Percentiles rank a stretch among this genome's conserved stretches.
Conservation (phyloP, 2,888 invertebrate species). For the Tinea pellionella region DNA sequence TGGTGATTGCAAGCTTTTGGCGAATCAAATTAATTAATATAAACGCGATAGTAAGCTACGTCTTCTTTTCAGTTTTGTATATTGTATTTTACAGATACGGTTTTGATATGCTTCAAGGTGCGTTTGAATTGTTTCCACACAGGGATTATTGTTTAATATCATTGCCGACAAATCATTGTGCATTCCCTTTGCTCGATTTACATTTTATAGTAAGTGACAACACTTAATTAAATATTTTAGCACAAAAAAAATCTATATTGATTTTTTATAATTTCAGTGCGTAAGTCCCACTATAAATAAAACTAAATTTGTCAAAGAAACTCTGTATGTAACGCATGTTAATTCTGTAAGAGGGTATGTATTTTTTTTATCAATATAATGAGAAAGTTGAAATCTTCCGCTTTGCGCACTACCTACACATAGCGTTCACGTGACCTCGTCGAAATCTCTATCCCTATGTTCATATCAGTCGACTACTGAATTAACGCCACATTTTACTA, state of each 20-base stretch:
- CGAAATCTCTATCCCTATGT: too few relatives aligned
- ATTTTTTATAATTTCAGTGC: slow-evolving; percentile 36
- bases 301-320: slow-evolving; percentile 41
- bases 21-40: too few relatives aligned
- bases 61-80: too few relatives aligned
- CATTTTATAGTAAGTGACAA: slow-evolving; percentile 61
- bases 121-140: slow-evolving; percentile 72
- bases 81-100: slow-evolving; percentile 39
- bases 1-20: too few relatives aligned
- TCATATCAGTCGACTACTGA: too few relatives aligned
- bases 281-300: slow-evolving; percentile 38
- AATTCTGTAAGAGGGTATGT: slow-evolving; percentile 56
- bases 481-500: too few relatives aligned
- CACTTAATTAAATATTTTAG: not conserved
- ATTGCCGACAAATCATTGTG: slow-evolving; percentile 58
- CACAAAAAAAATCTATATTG: not conserved
- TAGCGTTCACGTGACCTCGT: too few relatives aligned
- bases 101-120: slow-evolving; percentile 69
- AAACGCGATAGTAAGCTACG: too few relatives aligned
- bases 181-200: slow-evolving; percentile 61
- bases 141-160: slow-evolving; percentile 72
- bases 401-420: too few relatives aligned
- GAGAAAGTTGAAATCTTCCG: too few relatives aligned
- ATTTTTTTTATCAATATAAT: not conserved
- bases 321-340: slow-evolving; percentile 48